Evolutionary conservation across 2,888 invertebrate genomes (phyloP), one percentile per base, ranked within the genome.

Genomic region (Sarcophaga carnaria): DNA sequence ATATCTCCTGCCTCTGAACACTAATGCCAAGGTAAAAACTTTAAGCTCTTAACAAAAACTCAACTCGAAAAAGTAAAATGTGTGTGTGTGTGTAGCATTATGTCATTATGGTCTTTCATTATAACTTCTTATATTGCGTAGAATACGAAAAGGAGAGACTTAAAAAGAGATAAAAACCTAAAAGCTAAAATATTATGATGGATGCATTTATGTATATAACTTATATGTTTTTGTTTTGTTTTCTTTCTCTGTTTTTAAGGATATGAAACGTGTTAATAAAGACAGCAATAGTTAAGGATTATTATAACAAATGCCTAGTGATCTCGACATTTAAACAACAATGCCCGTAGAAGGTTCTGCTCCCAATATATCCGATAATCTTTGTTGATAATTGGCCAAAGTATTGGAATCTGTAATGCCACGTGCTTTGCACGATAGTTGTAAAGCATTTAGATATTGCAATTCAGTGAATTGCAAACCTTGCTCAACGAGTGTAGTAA

Each of bases 401-500:
- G 95, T 94, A 70, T 94, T 94, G 47, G 94, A 92, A 37, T 95
- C 94, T 49, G 94, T 93, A 59, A 94, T 94, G 60, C 93, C 93
- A 54, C 95, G 95, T 12, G 94, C 95, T 92, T 95, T 96, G 90
- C 95, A 97, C 91, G 95, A 96, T 89, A 98, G 95, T 90, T 97
- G 96, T 91, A 98, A 95, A 60, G 97, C 96, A 93, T 97, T 97
- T 92, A 96, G 95, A 92, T 98, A 98, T 93, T 99, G 98, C 90
- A 97, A 94, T 92, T 97, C 97, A 0, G 97, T 96, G 93, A 97
- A 98, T 92, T 97, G 96, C 0, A 97, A 96, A 2, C 98, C 98
- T 90, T 97, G 96, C 93, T 98, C 98, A 70, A 97, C 95, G 14
- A 98, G 96, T 49, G 95, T 95, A 88, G 96, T 96, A 86, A 98